Evolutionary conservation across 2,797 vertebrate species (phyloP).

Genomic region (Chelmon rostratus): DNA sequence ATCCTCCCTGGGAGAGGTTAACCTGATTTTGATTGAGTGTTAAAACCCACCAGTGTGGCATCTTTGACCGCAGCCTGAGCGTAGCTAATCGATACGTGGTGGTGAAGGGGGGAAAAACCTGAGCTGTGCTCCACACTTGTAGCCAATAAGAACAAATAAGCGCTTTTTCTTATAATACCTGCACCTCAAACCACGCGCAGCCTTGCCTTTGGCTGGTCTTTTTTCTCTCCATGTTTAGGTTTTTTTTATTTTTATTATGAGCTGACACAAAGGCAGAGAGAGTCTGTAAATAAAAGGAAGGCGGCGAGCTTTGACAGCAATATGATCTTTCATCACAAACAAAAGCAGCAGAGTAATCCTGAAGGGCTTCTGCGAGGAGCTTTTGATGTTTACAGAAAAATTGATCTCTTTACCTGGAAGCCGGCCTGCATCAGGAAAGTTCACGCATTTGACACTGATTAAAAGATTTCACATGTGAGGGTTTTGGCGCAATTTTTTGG

Average conservation of each 20-base stretch:
- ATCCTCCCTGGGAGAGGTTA: conserved; percentile 66
- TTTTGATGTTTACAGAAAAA: conserved; percentile 56
- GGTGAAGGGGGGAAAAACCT: conserved; percentile 8
- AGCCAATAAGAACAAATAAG: conserved; percentile 39
- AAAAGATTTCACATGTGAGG: not conserved
- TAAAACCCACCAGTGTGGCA: conserved; percentile 49
- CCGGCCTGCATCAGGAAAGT: not conserved
- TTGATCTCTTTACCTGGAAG: conserved; percentile 32
- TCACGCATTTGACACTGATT: not conserved
- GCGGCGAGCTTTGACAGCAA: conserved; percentile 39
- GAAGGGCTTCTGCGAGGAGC: conserved; percentile 35
- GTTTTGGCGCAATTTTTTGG: not conserved
- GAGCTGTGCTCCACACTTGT: conserved; percentile 34
- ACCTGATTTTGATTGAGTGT: conserved; percentile 71
- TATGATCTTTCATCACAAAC: conserved; percentile 50
- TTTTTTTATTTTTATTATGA: conserved; percentile 35
- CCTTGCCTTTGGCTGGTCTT: conserved; percentile 37
- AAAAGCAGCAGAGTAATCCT: conserved; percentile 45
- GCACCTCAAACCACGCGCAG: conserved; percentile 6
- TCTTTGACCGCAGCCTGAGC: conserved; percentile 53
- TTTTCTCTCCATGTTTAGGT: conserved; percentile 25
- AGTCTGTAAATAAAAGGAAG: conserved; percentile 50
- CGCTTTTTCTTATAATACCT: conserved; percentile 30
- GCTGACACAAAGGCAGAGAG: conserved; percentile 37
- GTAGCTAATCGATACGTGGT: conserved; percentile 63